Base-by-base conservation (phyloP, 1,140 invertebrate genomes). In the Nixonia krombeini region DNA sequence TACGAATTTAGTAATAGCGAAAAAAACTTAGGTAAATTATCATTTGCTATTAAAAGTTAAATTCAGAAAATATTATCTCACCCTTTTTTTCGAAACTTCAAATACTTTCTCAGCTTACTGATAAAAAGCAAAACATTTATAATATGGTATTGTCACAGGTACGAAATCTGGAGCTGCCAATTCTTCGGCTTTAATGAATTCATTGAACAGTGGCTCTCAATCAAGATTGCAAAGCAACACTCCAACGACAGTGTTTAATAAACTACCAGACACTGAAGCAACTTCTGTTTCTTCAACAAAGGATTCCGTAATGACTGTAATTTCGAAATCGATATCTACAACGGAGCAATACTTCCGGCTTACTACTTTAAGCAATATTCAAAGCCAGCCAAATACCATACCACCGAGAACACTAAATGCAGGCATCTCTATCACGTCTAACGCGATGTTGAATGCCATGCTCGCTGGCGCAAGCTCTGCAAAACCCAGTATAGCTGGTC, bases 381-480 rank as follows among this genome's bases (percentile, higher is more conserved):
- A 68, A 33, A 59, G 53, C 5, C 77, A 76, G 17, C 9, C 77
- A 9, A 71, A 49, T 10, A 66, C 29, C 2, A 59, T 57, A n/a
- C 56, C 70, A 0, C 29, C 53, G 0, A 56, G 65, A 3, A 42
- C 62, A 0, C 4, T 59, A 0, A 70, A 57, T 47, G 63, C 70
- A 5, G 66, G 66, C 0, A 79, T 85, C 26, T 83, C 84, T 0
- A 82, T 85, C 5, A 83, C 83, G 0, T 85, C 83, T 0, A 85
- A 85, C 15, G 81, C 81, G 0, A 86, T 86, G 80, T 41, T 85
- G 6, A 85, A 84, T 59, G 82, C 84, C 0, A 85, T 85, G 83
- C 46, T 85, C 0, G 80, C 81, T 1, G 76, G 76, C 2, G 78
- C 79, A 4, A 75, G 69, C 17, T 78, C 79, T 0, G 74, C 77